A percentile compares a stretch with the other conserved stretches of the same genome.
These are phyloP conservation scores for Atractosteus spatula DNA, from an alignment of 2,113 vertebrate species.

Conservation along the genomic window DNA sequence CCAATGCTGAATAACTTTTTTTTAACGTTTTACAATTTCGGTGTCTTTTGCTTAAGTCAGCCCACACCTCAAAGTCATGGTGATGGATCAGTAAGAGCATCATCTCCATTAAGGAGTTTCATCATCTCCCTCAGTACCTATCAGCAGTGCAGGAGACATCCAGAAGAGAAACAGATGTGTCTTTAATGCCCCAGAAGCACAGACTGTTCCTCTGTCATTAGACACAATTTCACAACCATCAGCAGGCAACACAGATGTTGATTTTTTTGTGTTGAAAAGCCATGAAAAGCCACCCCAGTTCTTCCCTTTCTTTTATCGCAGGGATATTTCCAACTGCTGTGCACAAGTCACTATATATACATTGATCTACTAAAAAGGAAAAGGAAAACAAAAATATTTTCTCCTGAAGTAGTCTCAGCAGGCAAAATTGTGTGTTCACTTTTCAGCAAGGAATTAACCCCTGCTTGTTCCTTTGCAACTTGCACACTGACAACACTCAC, in stretches of 20 bases:
- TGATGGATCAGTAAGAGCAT: too few relatives aligned
- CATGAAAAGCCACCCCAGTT: neutral
- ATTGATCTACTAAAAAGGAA: neutral
- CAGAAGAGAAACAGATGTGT: constrained; percentile 20
- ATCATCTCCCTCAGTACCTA: neutral
- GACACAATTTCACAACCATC: constrained; percentile 18
- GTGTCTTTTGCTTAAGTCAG: too few relatives aligned
- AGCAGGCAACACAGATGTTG: neutral
- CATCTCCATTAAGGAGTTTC: neutral
- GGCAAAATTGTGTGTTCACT: neutral
- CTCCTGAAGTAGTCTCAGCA: neutral
- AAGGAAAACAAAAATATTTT: neutral
- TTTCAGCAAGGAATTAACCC: too few relatives aligned
- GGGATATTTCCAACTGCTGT: constrained; percentile 14
- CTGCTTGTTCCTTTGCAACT: too few relatives aligned
- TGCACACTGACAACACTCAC: too few relatives aligned
- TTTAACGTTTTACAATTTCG: too few relatives aligned
- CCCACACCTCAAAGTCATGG: too few relatives aligned
- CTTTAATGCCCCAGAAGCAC: constrained; percentile 20
- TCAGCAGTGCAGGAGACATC: neutral
- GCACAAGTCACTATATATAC: neutral
- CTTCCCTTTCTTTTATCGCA: neutral
- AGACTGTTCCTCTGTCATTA: constrained; percentile 18
- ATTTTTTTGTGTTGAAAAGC: too few relatives aligned
- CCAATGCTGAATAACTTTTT: too few relatives aligned